Evolutionary conservation across 2,113 vertebrate genomes (phyloP).

Genomic region (Theristicus caerulescens): DNA sequence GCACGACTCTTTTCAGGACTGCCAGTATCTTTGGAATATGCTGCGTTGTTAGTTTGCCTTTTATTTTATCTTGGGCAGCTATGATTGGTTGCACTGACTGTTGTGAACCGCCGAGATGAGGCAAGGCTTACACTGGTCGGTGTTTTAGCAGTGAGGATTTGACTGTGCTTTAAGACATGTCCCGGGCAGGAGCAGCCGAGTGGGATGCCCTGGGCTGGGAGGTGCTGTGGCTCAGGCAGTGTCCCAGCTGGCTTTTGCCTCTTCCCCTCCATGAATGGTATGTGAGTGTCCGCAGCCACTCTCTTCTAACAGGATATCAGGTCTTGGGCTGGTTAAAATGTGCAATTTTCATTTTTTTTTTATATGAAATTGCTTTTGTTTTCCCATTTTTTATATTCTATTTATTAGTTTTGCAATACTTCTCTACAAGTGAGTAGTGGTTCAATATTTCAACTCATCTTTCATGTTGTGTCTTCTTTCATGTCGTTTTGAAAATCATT

Average conservation of each 20-base stretch:
- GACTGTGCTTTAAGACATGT: too few relatives aligned
- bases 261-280: not conserved
- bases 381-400: not conserved
- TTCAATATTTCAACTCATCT: not conserved
- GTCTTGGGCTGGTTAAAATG: not conserved
- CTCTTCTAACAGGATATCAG: not conserved
- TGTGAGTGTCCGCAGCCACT: too few relatives aligned
- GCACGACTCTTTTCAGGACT: not conserved
- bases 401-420: not conserved
- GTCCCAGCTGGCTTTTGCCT: not conserved
- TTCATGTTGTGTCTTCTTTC: not conserved
- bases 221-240: rapidly evolving
- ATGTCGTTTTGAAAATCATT: not conserved
- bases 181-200: not conserved
- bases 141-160: not conserved
- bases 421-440: not conserved
- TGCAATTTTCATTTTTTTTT: not conserved
- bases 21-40: not conserved
- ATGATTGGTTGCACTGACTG: rapidly evolving
- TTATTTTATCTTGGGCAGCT: not conserved
- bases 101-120: not conserved
- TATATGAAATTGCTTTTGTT: not conserved
- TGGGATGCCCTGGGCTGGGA: not conserved
- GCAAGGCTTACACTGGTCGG: rapidly evolving
- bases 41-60: not conserved